Evolutionary conservation across 2,113 vertebrate genomes (phyloP), one percentile per base, ranked within the genome.

Genomic region (Loxodonta africana): DNA sequence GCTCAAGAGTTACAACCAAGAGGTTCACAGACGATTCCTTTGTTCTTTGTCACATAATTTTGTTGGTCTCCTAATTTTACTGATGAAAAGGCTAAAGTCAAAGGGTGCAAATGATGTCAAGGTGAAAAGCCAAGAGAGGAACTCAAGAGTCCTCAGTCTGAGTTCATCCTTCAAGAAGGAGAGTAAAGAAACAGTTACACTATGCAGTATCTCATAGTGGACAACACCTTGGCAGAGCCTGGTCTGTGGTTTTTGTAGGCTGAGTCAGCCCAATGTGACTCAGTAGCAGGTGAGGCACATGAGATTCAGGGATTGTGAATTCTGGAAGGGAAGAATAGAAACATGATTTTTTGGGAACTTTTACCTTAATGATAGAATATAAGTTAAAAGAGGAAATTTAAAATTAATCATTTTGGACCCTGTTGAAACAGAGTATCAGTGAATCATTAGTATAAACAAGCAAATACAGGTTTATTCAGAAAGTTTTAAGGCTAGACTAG

Each of bases 371-470:
- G 48, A 33, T 25, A 84, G 62, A 84, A 20, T 81, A 69, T 14
- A 71, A 9, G 74, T 60, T 30, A 92, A 74, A 91, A 91, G 46
- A 86, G 18, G 62, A 33, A 65, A 80, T 80, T 96, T 53, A 96
- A 85, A 96, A 94, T 63, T 77, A 88, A 78, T 77, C 73, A 82
- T 63, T 76, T 15, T n/a, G 63, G 63, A 78, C 26, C 51, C 48
- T 73, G 91, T 94, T 96, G 63, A 89, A 94, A 57, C 2, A 92
- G 86, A 95, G 62, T 21, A 76, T 23, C 82, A 57, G 15, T 60
- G 81, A 96, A 67, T 92, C n/a, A 57, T 41, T 44, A 96, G 81
- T 21, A 92, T 63, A 82, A 96, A 67, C 25, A 84, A 89, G 77
- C 48, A 62, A 60, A 41, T 20, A 60, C 60, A 69, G 85, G 53